Evolutionary conservation across 2,797 vertebrate genomes (phyloP), one percentile per base, ranked within the genome.

Genomic region (Neosilurus hyrtlii): DNA sequence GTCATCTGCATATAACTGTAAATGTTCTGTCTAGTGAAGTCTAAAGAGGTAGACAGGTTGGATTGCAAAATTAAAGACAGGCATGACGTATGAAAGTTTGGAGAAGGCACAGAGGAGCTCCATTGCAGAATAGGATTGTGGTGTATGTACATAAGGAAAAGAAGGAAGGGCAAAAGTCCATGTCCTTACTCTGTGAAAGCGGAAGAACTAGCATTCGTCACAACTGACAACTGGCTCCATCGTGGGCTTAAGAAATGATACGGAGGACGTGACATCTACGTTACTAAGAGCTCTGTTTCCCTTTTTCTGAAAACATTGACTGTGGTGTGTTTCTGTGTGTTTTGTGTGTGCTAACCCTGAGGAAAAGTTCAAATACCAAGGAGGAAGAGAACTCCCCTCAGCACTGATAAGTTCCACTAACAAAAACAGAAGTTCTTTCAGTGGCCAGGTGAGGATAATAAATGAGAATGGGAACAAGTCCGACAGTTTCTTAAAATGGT

Each of bases 161-260:
- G 66, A 77, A 88, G 87, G 86, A 89, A 91, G 88, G 88, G 87
- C 79, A 84, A 89, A 86, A 87, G 82, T 85, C 89, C 87, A 90
- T 52, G 77, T 76, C 76, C 78, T 85, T 75, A 83, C 80, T 71
- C 85, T 71, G 82, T 20, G 76, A 81, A 82, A 89, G 86, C 87
- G 86, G 87, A 88, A 91, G 86, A 78, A n/a, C 51, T 66, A 81
- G 61, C 86, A 90, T 91, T 88, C 84, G 84, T 89, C 88, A 90
- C 68, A 54, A 73, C 83, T 86, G 80, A 89, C 82, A 90, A 85
- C 68, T 80, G 79, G 83, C 51, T 79, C 57, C 86, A 81, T 82
- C 72, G 88, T 84, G 87, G 86, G 84, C 86, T 85, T 82, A 67
- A 80, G 76, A 79, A 84, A 79, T 49, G 87, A 86, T 85, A 78